Evolutionary conservation across 2,888 invertebrate genomes (phyloP), one percentile per base, ranked within the genome.

Genomic region (Sinelater perroti): DNA sequence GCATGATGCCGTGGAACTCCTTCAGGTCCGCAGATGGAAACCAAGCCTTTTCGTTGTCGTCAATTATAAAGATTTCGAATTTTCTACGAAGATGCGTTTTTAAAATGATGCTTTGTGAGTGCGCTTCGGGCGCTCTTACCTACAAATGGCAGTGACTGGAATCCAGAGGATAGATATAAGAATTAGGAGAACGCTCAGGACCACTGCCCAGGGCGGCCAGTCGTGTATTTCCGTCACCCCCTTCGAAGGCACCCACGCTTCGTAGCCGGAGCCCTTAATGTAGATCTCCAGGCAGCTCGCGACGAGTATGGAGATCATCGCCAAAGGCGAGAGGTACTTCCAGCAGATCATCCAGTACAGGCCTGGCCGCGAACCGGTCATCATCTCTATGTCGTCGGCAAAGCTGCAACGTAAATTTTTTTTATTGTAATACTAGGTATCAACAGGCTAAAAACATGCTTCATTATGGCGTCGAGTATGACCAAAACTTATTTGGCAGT

Each of bases 261-360:
- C 88, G 74, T 95, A 95, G 18, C 89, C 90, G 8, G 91, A 90
- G 1, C 94, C 94, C 47, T 90, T 88, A 2, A 86, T 84, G 0
- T 89, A 82, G 62, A 95, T 86, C 71, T 95, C 90, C 59, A 88
- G 84, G 71, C 94, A 87, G 31, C 93, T 94, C 0, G 95, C 92
- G 18, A 89, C 79, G 18, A 95, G 79, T 71, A 95, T 95, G 38
- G 89, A 87, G 24, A 93, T 77, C 95, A 95, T 95, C 0, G 94
- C 93, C 55, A 89, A 72, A 0, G 96, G 96, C 1, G 95, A 93
- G 7, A 96, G 80, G 74, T 95, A 96, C 76, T 95, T 93, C 96
- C 96, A 97, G 78, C 95, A 96, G 66, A 95, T 86, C 72, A 93
- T 81, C 95, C 95, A 96, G 77, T 95, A 97, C 21, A 91, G 81